A percentile compares a stretch with the other conserved stretches of the same genome.
phyloP scores from a whole-genome alignment of 2,113 vertebrate genomes.

The Epinephelus cyanopodus region DNA sequence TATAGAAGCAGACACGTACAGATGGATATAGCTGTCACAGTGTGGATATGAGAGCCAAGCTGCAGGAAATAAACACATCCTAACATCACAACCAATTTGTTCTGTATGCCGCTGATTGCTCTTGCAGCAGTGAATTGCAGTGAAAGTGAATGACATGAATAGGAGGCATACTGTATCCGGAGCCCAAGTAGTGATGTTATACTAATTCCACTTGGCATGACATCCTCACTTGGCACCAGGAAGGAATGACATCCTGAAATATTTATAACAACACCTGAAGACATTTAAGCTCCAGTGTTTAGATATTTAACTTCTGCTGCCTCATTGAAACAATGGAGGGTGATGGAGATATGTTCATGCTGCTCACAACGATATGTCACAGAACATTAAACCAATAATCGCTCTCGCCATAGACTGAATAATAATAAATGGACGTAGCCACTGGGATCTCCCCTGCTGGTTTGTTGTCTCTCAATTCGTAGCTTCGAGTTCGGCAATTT shows the following conservation, averaged over 20 bases:
- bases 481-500: no score
- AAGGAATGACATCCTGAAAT: not conserved
- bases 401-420: no score
- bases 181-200: not conserved
- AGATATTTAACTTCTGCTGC: no score
- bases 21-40: conserved; percentile 41
- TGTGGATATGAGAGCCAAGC: conserved; percentile 21
- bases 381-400: no score
- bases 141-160: conserved; percentile 37
- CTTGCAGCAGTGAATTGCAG: conserved; percentile 3
- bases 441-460: no score
- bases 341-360: no score
- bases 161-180: conserved; percentile 11
- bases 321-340: no score
- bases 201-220: conserved; percentile 26
- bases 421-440: no score
- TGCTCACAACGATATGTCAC: no score
- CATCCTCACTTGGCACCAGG: not conserved
- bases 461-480: no score
- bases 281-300: not conserved
- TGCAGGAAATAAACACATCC: conserved; percentile 32
- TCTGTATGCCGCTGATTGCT: conserved; percentile 50
- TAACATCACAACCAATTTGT: conserved; percentile 41
- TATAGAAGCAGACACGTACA: not conserved
- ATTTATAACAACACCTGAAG: not conserved